Evolutionary conservation across 2,113 vertebrate genomes (phyloP), one percentile per base, ranked within the genome.

Genomic region (Epinephelus moara): DNA sequence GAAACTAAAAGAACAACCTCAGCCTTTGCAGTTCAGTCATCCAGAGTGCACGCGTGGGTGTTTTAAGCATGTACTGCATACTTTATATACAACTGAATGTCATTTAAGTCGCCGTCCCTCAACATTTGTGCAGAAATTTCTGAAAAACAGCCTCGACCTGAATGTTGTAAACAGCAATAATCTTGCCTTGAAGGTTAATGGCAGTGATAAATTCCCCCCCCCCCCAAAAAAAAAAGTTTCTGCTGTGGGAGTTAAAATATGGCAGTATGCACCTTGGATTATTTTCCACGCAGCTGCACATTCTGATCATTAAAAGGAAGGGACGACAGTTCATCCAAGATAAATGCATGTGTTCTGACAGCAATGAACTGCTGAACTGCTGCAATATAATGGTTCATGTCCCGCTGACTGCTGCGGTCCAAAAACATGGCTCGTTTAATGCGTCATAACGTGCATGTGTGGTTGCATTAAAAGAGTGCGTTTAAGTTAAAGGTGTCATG

Each of bases 201-300:
- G 45, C 69, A 80, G 69, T 78, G 60, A 88, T 85, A 82, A 78
- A 90, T 86, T 1, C 42, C 62, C 66, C 49, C 10, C 42, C 33
- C 33, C 4, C 5, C 33, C 30, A 6, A 6, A 6, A 6, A 30
- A 70, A 88, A 79, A 78, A 74, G 74, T 87, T 90, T 75, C 76
- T 78, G 88, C 81, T 49, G 56, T 81, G 84, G 79, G 69, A 72
- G 70, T 86, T 70, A 82, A 88, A 88, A 74, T 73, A 80, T 70
- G 53, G 53, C 82, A 55, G 57, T 14, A n/a, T 62, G 47, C 82
- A 80, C 78, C 70, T 82, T 57, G 55, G 68, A 86, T 79, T 79
- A 85, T 89, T 86, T 83, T 88, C 70, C 73, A 86, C 77, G 70
- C 76, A 83, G 85, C 83, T 88, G 84, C 88, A 83, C 73, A 80